phyloP scores from a whole-genome alignment of 23 tunicate species.

The Trididemnum clinides region DNA sequence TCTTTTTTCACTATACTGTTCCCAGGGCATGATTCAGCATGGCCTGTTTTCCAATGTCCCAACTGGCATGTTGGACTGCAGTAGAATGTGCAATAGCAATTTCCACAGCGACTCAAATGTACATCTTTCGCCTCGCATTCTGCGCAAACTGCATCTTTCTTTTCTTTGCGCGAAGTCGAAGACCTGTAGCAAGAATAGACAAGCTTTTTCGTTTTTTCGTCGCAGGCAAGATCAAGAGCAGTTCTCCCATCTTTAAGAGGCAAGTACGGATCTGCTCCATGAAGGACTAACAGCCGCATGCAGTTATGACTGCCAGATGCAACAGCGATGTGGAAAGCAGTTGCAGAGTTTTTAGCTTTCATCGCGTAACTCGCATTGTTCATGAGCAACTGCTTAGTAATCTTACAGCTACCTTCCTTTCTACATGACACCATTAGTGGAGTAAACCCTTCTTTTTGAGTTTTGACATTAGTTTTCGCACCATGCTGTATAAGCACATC shows the following conservation, averaged over 20 bases:
- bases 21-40: not conserved
- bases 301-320: conserved; percentile 39
- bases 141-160: conserved; percentile 14
- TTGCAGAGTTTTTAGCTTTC: conserved; percentile 15
- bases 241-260: not conserved
- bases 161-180: not conserved
- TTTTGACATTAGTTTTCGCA: not conserved
- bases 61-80: conserved; percentile 13
- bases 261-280: conserved; percentile 27
- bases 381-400: not conserved
- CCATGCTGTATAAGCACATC: not conserved
- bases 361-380: not conserved
- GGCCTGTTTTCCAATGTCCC: conserved; percentile 17
- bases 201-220: conserved; percentile 14
- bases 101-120: conserved; percentile 21
- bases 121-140: not conserved
- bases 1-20: not conserved
- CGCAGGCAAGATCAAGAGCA: conserved; percentile 31
- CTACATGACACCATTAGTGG: conserved; percentile 41
- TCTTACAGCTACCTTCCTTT: conserved; percentile 2
- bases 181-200: conserved; percentile 27
- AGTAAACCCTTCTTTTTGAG: conserved; percentile 30
- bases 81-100: conserved; percentile 24
- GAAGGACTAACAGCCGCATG: conserved; percentile 15
- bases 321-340: conserved; percentile 43